Evolutionary conservation across 1,140 invertebrate species (phyloP).

Genomic region (Drosophila lini): DNA sequence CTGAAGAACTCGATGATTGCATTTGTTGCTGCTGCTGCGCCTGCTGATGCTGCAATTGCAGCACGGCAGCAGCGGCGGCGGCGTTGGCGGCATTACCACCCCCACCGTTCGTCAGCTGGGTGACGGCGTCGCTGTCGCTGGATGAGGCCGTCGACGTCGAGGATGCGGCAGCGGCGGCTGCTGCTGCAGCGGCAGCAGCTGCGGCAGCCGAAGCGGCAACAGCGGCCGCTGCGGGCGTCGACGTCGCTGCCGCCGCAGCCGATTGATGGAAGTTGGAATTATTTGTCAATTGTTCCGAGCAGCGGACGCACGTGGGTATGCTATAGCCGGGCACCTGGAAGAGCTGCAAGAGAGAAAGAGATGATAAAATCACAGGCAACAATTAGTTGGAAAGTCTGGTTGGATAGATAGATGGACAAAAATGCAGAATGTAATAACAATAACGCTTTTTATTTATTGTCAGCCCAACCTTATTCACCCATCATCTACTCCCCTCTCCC

Average conservation of each 20-base stretch:
- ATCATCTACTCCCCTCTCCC: neutral
- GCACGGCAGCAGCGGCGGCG: slow-evolving; percentile 48
- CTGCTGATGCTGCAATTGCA: slow-evolving; percentile 68
- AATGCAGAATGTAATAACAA: slow-evolving; percentile 49
- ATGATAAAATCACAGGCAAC: slow-evolving; percentile 14
- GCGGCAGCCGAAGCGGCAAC: slow-evolving; percentile 47
- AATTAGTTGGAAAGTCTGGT: slow-evolving; percentile 35
- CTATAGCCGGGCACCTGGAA: slow-evolving; percentile 84
- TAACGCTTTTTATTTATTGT: slow-evolving; percentile 54
- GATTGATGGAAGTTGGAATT: slow-evolving; percentile 82
- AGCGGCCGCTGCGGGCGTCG: slow-evolving; percentile 55
- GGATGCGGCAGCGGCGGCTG: slow-evolving; percentile 49
- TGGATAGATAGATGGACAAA: slow-evolving; percentile 34
- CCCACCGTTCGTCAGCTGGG: slow-evolving; percentile 61
- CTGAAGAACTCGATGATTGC: slow-evolving; percentile 83
- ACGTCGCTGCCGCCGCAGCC: slow-evolving; percentile 53
- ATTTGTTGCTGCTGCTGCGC: slow-evolving; percentile 72
- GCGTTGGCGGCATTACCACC: slow-evolving; percentile 47
- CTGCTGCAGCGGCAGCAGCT: slow-evolving; percentile 49
- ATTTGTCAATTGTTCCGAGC: slow-evolving; percentile 83
- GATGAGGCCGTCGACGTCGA: slow-evolving; percentile 52
- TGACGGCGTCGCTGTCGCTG: slow-evolving; percentile 55
- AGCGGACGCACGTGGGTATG: slow-evolving; percentile 84
- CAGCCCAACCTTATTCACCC: slow-evolving; percentile 23
- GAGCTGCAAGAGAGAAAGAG: slow-evolving; percentile 62